phyloP scores from a whole-genome alignment of 2,113 vertebrate genomes.

The Heteronetta atricapilla region DNA sequence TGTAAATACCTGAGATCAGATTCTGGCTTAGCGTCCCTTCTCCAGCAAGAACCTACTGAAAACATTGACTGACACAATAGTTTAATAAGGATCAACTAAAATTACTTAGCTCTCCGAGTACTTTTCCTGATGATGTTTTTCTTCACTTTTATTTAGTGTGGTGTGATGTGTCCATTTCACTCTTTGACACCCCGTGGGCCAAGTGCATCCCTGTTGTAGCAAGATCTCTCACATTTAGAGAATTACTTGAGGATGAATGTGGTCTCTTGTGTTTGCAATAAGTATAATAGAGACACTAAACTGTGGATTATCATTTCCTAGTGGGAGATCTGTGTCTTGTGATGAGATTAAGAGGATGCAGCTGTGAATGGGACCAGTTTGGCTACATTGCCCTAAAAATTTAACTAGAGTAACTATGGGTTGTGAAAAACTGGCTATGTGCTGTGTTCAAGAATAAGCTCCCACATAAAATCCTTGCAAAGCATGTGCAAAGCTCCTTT shows the following conservation, averaged over 20 bases:
- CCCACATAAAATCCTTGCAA: constrained; percentile 63
- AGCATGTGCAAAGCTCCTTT: constrained; percentile 67
- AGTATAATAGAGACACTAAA: constrained; percentile 62
- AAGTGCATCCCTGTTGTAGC: constrained; percentile 42
- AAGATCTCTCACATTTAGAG: constrained; percentile 48
- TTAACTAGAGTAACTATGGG: constrained; percentile 35
- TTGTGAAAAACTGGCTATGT: constrained; percentile 42
- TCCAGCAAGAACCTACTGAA: neutral
- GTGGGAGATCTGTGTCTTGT: constrained; percentile 56
- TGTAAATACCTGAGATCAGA: neutral
- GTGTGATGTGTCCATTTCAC: neutral
- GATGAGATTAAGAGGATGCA: constrained; percentile 66
- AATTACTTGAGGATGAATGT: constrained; percentile 60
- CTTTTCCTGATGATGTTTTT: neutral
- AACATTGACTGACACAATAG: neutral
- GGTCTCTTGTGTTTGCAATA: constrained; percentile 62
- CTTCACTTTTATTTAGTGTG: neutral
- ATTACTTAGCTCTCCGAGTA: neutral
- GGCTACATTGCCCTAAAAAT: constrained; percentile 32
- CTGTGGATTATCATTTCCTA: constrained; percentile 67
- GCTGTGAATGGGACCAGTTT: constrained; percentile 36
- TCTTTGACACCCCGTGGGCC: neutral
- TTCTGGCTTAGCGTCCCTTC: neutral
- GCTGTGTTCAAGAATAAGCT: constrained; percentile 23
- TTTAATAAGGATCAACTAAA: neutral